Evolutionary conservation across 2,113 vertebrate genomes (phyloP), one percentile per base, ranked within the genome.

Genomic region (Channa argus): DNA sequence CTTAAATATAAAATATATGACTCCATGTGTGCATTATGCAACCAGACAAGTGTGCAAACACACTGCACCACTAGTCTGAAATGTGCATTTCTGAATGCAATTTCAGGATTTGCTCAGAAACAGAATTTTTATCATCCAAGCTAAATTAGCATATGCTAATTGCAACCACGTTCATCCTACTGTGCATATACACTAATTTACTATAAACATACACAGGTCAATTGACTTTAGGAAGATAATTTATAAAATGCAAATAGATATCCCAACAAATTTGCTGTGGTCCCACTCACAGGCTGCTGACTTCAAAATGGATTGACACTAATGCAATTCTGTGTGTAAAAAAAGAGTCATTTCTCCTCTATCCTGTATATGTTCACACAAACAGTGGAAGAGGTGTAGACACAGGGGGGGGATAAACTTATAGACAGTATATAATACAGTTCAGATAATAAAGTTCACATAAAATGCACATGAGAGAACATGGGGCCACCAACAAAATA

Each of bases 111-210:
- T 46, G 3, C n/a, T 37, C 3, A 46, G 14, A 73, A 34, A 6
- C n/a, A n/a, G n/a, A n/a, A n/a, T n/a, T n/a, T n/a, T n/a, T n/a
- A n/a, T n/a, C n/a, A n/a, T n/a, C n/a, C n/a, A n/a, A n/a, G n/a
- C 13, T 10, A n/a, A 5, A 37, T 8, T 65, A 76, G n/a, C 58
- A n/a, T 54, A 61, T 41, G 34, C 37, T 71, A 53, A 80, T 52
- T 4, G 62, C 44, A 68, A 39, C 24, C 14, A 13, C 62, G 63
- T 62, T 34, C 72, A 7, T 41, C 74, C 52, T 55, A 64, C 75
- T 86, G 70, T 55, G 75, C 6, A 8, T 53, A 72, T 47, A 65
- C 49, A 71, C 86, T 44, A 74, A 58, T 68, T 65, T 6, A 49
- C 15, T 69, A 13, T 47, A 38, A 63, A 41, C 79, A 65, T 50